Evolutionary conservation across 1,140 invertebrate genomes (phyloP), one percentile per base, ranked within the genome.

Genomic region (Ptiloglossa arizonensis): DNA sequence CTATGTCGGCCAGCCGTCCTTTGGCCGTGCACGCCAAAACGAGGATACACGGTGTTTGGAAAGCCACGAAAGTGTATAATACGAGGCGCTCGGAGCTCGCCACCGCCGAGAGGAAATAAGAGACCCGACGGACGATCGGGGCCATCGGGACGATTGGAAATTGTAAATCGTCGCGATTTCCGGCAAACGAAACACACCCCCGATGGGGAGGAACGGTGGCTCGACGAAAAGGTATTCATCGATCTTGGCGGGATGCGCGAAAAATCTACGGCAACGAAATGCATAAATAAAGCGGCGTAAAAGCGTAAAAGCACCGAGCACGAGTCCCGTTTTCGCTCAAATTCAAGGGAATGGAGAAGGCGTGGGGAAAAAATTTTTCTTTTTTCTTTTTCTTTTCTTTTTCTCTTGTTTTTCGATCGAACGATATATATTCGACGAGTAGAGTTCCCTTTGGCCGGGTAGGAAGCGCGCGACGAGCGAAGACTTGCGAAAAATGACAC

Each of bases 211-310:
- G 2, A 29, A 46, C 24, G 15, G 32, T 17, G n/a, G 62, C 67
- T 46, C 17, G 17, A 29, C 48, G 24, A 22, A 57, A 19, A 5
- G 29, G n/a, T n/a, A 27, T n/a, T 35, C 24, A 75, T 68, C 38
- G 72, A 68, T 75, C 29, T 68, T 46, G n/a, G 50, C 27, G 41
- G 46, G 22, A 4, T 19, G n/a, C 27, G 38, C 38, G n/a, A 77
- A 54, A 41, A 38, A 19, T 35, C 48, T 15, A 52, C 35, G 15
- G 2, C 46, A 32, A 9, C n/a, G 48, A 83, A 79, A 83, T 83
- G 44, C 77, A 83, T 82, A 83, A 83, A 69, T 83, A 57, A 83
- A 69, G 60, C 22, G 35, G 17, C 22, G 69, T 54, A 64, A 83
- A 83, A 80, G 17, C 22, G 69, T 54, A 64, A 83, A 83, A 80